Evolutionary conservation across 2,888 invertebrate species (phyloP), one percentile per base, ranked within the genome.

Genomic region (Elysia crispata): DNA sequence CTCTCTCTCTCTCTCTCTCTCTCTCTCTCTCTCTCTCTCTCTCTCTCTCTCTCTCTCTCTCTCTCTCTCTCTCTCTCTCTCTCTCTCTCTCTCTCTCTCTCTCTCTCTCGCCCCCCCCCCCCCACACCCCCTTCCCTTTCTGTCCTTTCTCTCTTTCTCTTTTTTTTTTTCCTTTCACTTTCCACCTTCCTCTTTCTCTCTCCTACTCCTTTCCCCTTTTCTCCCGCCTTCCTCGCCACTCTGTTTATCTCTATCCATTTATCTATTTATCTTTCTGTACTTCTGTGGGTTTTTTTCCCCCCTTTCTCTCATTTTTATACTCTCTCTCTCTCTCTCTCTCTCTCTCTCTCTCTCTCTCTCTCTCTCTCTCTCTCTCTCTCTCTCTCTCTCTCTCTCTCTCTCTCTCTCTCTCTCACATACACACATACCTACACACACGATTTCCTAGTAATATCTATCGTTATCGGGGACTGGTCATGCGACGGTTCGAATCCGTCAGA

Each of bases 31-130:
- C 23, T 67, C 50, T 49, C 49, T 49, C 49, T 67, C 76, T 23
- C 76, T 50, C 54, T 30, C 69, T 77, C 50, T 67, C 66, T 76
- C 66, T 41, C 66, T 73, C 73, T 49, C 50, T 25, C 73, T 73
- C 31, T 57, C 25, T 60, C 60, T 60, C 20, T 75, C 75, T 30
- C 31, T 57, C 57, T 75, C 25, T 30, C 57, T 62, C 30, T 60
- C 62, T 64, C 62, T 64, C 50, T 66, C 67, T 76, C 64, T 66
- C 49, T 67, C 64, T 49, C 33, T 76, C 76, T 66, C 50, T 31
- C 67, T 33, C 66, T 64, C 64, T 23, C 28, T 66, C 66, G 15
- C 31, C 25, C 25, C 30, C 60, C 30, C 20, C 60, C 75, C 13
- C 31, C 25, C 57, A 60, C 25, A 6, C 57, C 30, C 30, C 30